Conservation (phyloP, 1,140 invertebrate species). For the Eurosta solidaginis region DNA sequence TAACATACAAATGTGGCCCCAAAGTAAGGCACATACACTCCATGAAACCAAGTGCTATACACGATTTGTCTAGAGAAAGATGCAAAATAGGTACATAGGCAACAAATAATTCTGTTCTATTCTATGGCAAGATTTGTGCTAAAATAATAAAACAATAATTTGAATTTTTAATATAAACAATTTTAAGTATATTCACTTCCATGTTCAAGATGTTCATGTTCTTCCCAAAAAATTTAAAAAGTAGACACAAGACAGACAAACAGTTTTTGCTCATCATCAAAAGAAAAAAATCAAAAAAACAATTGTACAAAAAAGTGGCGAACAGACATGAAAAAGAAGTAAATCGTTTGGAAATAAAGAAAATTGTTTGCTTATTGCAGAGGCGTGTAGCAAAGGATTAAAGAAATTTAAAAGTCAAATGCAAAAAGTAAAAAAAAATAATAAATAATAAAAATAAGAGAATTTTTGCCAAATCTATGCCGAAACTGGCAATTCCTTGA, state of each 20-base stretch:
- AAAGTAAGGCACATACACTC: too few relatives aligned
- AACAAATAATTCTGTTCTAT: too few relatives aligned
- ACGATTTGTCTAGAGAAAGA: too few relatives aligned
- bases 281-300: background rate
- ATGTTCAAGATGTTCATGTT: too few relatives aligned
- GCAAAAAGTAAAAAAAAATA: background rate
- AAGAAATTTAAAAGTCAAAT: background rate
- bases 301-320: background rate
- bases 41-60: too few relatives aligned
- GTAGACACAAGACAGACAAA: background rate
- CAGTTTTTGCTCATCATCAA: background rate
- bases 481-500: background rate
- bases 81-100: too few relatives aligned
- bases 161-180: too few relatives aligned
- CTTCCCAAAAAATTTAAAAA: too few relatives aligned
- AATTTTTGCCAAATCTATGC: background rate
- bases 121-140: too few relatives aligned
- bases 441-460: background rate
- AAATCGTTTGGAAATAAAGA: background rate
- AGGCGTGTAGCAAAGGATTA: background rate
- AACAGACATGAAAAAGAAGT: background rate
- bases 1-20: too few relatives aligned
- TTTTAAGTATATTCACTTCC: too few relatives aligned
- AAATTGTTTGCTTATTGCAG: background rate
- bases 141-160: too few relatives aligned